These are phyloP conservation scores for Arremon brunneinucha DNA, from an alignment of 2,797 vertebrate genomes.

Conservation along the genomic window DNA sequence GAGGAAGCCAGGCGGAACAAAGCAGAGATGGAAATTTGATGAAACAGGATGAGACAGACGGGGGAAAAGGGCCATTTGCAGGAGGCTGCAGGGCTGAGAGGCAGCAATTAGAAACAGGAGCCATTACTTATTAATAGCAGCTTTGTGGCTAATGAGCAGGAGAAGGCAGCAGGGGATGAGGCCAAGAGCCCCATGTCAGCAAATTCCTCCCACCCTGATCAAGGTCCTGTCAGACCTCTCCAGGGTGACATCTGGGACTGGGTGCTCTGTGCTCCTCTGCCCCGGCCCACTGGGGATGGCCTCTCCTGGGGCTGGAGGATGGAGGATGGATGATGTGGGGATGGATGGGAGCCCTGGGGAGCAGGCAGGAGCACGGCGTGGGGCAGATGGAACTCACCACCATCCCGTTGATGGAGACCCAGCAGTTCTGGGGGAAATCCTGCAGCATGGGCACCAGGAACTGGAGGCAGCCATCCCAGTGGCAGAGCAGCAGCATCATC, in stretches of 20 bases:
- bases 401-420: conserved; percentile 97
- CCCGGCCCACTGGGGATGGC: accelerated
- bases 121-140: conserved; percentile 56
- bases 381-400: conserved; percentile 78
- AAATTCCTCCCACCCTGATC: not conserved
- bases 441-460: conserved; percentile 96
- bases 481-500: conserved; percentile 95
- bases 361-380: accelerated
- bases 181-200: not conserved
- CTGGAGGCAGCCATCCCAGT: conserved; percentile 95
- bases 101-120: conserved; percentile 17
- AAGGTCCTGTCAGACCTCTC: not conserved
- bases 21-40: not conserved
- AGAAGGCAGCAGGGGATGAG: not conserved
- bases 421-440: conserved; percentile 92
- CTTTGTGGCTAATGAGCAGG: conserved; percentile 17
- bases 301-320: not conserved
- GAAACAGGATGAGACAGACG: not conserved
- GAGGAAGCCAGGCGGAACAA: not conserved
- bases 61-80: not conserved
- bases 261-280: not conserved
- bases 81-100: not conserved
- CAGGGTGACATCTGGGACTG: accelerated
- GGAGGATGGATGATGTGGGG: accelerated
- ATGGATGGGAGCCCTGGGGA: accelerated